These are phyloP conservation scores for Crocidura indochinensis DNA, from an alignment of 2,797 vertebrate genomes.

Conservation along the genomic window DNA sequence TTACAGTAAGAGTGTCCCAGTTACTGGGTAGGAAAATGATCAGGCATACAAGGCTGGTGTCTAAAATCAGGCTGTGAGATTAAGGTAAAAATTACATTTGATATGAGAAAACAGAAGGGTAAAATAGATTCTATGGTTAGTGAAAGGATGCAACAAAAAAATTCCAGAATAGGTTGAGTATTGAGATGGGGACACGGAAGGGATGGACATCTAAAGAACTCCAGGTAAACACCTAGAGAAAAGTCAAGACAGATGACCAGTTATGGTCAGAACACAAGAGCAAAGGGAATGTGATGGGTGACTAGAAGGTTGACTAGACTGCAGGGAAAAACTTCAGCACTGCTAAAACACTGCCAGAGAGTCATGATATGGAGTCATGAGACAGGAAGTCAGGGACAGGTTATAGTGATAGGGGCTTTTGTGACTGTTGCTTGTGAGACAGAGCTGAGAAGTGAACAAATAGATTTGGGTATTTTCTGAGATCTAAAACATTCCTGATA, in stretches of 20 bases:
- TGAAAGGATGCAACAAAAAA: not conserved
- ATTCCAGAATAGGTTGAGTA: not conserved
- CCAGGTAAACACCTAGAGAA: too few species aligned
- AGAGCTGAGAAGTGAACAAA: constrained; percentile 23
- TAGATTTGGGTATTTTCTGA: constrained; percentile 7
- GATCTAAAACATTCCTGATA: constrained; percentile 62
- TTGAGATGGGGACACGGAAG: too few species aligned
- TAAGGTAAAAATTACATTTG: not conserved
- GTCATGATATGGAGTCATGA: too few species aligned
- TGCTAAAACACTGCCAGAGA: not conserved
- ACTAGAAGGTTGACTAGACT: too few species aligned
- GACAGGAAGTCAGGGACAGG: not conserved
- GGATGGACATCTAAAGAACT: not conserved
- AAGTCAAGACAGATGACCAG: not conserved
- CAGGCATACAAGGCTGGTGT: not conserved
- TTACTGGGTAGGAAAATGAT: not conserved
- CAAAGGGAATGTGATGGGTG: not conserved
- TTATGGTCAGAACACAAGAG: not conserved
- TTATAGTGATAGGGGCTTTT: not conserved
- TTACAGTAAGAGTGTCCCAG: not conserved
- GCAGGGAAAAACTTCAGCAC: too few species aligned
- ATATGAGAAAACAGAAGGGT: not conserved
- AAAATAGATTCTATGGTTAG: not conserved
- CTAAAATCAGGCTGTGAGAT: not conserved
- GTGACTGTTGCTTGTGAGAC: not conserved